Conservation (phyloP, 2,888 invertebrate genomes). For the Cephus rjabovi region DNA sequence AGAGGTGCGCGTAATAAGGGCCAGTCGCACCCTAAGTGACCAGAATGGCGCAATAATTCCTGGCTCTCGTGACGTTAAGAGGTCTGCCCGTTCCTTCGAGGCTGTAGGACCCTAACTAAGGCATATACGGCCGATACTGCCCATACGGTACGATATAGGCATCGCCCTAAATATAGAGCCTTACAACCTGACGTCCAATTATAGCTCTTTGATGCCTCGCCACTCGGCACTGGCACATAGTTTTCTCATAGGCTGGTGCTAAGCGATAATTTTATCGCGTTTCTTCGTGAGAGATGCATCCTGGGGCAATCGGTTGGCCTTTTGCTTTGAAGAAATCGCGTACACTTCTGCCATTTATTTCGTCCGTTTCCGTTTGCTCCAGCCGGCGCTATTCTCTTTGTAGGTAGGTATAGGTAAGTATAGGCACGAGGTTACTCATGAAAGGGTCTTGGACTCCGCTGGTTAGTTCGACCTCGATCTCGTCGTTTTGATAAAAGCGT, state of each 20-base stretch:
- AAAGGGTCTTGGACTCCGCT: not conserved
- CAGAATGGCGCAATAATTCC: constrained; percentile 65
- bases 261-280: constrained; percentile 18
- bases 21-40: constrained; percentile 64
- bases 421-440: not conserved
- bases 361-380: not conserved
- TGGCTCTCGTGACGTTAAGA: constrained; percentile 64
- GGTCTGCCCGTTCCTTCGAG: constrained; percentile 48
- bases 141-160: constrained; percentile 35
- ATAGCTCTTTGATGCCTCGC: constrained; percentile 60
- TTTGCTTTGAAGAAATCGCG: not conserved
- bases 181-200: constrained; percentile 60
- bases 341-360: not conserved
- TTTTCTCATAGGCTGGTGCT: constrained; percentile 1
- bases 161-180: constrained; percentile 61
- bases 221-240: constrained; percentile 37
- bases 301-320: constrained; percentile 16
- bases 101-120: constrained; percentile 34
- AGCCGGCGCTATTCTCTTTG: not conserved
- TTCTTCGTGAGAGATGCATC: not conserved
- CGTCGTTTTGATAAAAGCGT: not conserved
- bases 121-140: constrained; percentile 20
- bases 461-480: not conserved
- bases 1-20: constrained; percentile 57
- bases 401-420: not conserved